Percentiles rank a stretch among this genome's conserved stretches.
Evolutionary conservation across 2,888 invertebrate genomes (phyloP).

Genomic region (Dorcus parallelipipedus): DNA sequence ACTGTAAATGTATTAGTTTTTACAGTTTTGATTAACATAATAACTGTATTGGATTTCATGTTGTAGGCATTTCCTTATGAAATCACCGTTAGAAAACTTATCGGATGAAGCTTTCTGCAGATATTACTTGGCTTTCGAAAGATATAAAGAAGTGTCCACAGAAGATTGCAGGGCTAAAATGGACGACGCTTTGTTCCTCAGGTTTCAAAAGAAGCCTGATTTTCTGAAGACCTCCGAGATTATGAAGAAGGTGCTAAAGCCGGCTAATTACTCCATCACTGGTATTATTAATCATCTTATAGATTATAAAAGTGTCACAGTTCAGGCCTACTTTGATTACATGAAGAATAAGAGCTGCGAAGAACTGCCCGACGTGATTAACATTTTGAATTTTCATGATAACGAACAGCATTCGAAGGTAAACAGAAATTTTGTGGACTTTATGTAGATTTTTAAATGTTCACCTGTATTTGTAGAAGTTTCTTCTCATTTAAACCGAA

Average conservation of each 20-base stretch:
- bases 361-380: background rate
- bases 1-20: too few species aligned
- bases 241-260: constrained; percentile 28
- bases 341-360: constrained; percentile 22
- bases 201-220: constrained; percentile 27
- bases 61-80: constrained; percentile 31
- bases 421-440: too few species aligned
- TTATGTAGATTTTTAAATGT: too few species aligned
- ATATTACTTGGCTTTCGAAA: constrained; percentile 34
- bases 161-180: constrained; percentile 22
- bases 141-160: constrained; percentile 30
- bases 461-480: too few species aligned
- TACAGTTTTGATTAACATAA: background rate
- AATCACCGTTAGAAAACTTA: constrained; percentile 24
- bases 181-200: constrained; percentile 29
- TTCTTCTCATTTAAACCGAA: too few species aligned
- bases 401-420: too few species aligned
- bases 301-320: constrained; percentile 9
- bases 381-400: too few species aligned
- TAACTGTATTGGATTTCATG: background rate
- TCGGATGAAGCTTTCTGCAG: constrained; percentile 34
- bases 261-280: constrained; percentile 19
- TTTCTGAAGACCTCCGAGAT: constrained; percentile 27
- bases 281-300: constrained; percentile 24
- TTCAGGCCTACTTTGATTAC: constrained; percentile 30